Evolutionary conservation across 2,113 vertebrate species (phyloP).

Genomic region (Uropsilus gracilis): DNA sequence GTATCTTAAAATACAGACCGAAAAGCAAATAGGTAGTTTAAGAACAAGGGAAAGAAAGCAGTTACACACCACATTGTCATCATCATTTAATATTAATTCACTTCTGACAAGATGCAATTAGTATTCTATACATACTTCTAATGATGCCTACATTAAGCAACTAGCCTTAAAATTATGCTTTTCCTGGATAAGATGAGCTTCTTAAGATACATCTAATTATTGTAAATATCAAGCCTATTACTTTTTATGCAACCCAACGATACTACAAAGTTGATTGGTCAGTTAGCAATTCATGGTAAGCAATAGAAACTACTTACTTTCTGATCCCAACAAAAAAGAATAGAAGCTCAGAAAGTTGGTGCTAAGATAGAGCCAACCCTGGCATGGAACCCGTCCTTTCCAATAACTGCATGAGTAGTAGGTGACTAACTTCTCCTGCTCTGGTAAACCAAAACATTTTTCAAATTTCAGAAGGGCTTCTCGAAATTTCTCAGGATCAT

Average conservation of each 20-base stretch:
- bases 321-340: slow-evolving; percentile 95
- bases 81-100: slow-evolving; percentile 45
- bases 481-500: slow-evolving; percentile 96
- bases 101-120: background rate
- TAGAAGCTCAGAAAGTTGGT: slow-evolving; percentile 99
- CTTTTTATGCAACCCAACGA: slow-evolving; percentile 46
- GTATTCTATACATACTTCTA: slow-evolving; percentile 32
- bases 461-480: slow-evolving; percentile 96
- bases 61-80: background rate
- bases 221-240: slow-evolving; percentile 46
- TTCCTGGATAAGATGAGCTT: slow-evolving; percentile 29
- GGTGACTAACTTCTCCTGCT: slow-evolving; percentile 96
- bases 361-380: slow-evolving; percentile 99
- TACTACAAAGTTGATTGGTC: background rate
- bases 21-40: slow-evolving; percentile 14
- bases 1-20: slow-evolving; percentile 28
- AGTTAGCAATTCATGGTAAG: slow-evolving; percentile 32
- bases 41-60: slow-evolving; percentile 24
- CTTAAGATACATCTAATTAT: slow-evolving; percentile 48
- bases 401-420: slow-evolving; percentile 99
- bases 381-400: slow-evolving; percentile 97
- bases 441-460: slow-evolving; percentile 94
- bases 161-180: slow-evolving; percentile 16
- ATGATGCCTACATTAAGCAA: slow-evolving; percentile 47
- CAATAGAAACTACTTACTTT: slow-evolving; percentile 88